These are phyloP conservation scores for Morinoia aosen DNA, from an alignment of 2,888 invertebrate genomes.

Conservation along the genomic window DNA sequence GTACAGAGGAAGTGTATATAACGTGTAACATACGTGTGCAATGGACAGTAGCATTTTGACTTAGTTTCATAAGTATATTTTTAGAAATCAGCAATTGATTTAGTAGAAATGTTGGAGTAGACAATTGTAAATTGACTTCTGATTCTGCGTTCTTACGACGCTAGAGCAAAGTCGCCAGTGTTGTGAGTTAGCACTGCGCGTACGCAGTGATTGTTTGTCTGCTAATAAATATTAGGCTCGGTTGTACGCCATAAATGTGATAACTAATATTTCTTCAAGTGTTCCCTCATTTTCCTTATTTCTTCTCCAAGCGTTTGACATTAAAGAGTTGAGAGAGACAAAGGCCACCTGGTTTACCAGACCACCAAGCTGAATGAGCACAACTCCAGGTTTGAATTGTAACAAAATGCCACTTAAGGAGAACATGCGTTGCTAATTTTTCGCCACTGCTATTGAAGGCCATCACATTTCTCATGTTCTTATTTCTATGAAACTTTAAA, in stretches of 20 bases:
- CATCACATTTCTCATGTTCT: too few species aligned
- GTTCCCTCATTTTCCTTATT: neutral
- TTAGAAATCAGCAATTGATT: slow-evolving; percentile 31
- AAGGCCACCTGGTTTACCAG: too few species aligned
- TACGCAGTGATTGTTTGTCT: neutral
- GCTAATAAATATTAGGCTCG: neutral
- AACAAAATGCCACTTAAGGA: too few species aligned
- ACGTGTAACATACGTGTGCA: slow-evolving; percentile 12
- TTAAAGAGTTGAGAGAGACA: neutral
- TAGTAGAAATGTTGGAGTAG: neutral
- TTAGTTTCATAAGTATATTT: slow-evolving; percentile 42
- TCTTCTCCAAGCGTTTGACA: neutral
- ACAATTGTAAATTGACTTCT: neutral
- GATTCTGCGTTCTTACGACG: neutral
- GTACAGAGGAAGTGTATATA: slow-evolving; percentile 43
- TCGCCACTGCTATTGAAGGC: too few species aligned
- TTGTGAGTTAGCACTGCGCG: neutral
- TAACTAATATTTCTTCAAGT: neutral
- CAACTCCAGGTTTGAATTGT: too few species aligned
- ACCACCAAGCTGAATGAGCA: too few species aligned
- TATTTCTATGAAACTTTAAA: too few species aligned
- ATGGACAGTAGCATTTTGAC: neutral
- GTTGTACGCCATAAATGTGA: slow-evolving; percentile 13
- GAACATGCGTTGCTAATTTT: too few species aligned
- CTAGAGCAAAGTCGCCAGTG: neutral